Conservation (phyloP, 2,888 invertebrate species). For the Agrotis clavis region DNA sequence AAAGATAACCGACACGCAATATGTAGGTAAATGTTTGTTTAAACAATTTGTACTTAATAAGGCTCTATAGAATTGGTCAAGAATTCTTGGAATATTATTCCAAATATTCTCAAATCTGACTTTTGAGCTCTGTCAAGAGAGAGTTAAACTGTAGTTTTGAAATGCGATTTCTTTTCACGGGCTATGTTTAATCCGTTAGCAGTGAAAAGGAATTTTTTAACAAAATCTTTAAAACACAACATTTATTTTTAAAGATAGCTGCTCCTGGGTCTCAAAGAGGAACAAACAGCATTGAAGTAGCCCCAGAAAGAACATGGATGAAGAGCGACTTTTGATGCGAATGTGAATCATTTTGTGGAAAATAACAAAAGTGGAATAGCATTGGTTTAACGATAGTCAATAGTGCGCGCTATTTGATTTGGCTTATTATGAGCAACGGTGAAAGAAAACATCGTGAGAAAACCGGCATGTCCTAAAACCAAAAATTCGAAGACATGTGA, state of each 20-base stretch:
- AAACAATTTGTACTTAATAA: slow-evolving; percentile 28
- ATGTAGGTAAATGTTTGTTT: slow-evolving; percentile 42
- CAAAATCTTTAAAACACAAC: too few species aligned
- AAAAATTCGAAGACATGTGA: too few species aligned
- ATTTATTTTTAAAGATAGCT: too few species aligned
- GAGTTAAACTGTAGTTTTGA: not conserved
- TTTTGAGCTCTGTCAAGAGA: slow-evolving; percentile 1
- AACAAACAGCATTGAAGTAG: not conserved
- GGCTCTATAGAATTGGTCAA: slow-evolving; percentile 7
- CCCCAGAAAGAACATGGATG: not conserved
- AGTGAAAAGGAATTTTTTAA: not conserved
- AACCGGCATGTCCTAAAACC: too few species aligned
- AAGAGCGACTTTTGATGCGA: too few species aligned
- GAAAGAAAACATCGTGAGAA: too few species aligned
- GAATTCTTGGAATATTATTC: slow-evolving; percentile 1
- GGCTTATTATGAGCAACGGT: too few species aligned
- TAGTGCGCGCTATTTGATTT: too few species aligned
- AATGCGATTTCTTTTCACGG: not conserved
- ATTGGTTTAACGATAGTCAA: too few species aligned
- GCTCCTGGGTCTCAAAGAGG: not conserved
- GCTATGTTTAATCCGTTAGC: not conserved
- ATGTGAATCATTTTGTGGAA: too few species aligned
- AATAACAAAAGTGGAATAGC: too few species aligned
- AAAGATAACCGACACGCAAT: slow-evolving; percentile 52
- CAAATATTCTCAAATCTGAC: not conserved